phyloP scores from a whole-genome alignment of 2,113 vertebrate species.

The Trachemys scripta region DNA sequence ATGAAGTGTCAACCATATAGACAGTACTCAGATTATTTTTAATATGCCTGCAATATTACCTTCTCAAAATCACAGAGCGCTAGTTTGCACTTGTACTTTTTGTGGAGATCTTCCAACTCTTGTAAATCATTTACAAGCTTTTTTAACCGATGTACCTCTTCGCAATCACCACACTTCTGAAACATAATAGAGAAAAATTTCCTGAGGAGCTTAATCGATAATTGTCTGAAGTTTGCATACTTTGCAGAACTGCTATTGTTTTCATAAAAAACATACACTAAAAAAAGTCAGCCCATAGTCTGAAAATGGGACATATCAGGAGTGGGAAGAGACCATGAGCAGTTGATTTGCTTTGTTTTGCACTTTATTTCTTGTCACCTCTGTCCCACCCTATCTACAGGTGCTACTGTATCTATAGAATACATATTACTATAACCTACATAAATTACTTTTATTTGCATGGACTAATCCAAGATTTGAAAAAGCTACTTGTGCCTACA shows the following conservation, averaged over 20 bases:
- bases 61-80: slow-evolving; percentile 94
- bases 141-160: slow-evolving; percentile 86
- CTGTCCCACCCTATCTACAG: background rate
- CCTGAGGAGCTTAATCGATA: background rate
- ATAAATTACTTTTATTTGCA: background rate
- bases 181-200: background rate
- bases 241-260: background rate
- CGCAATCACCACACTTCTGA: slow-evolving; percentile 83
- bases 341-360: background rate
- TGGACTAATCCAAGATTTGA: background rate
- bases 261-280: background rate
- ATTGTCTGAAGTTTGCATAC: background rate
- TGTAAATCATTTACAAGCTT: slow-evolving; percentile 86
- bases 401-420: background rate
- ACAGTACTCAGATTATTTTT: background rate
- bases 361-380: background rate
- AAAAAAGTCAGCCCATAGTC: background rate
- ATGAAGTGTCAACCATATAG: background rate
- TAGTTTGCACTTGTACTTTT: slow-evolving; percentile 91
- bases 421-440: background rate
- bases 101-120: slow-evolving; percentile 87
- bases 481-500: background rate
- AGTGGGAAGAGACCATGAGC: background rate
- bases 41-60: slow-evolving; percentile 71
- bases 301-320: background rate